A percentile compares a stretch with the other conserved stretches of the same genome.
phyloP scores from a whole-genome alignment of 2,888 invertebrate genomes.

The Euclidia mi region DNA sequence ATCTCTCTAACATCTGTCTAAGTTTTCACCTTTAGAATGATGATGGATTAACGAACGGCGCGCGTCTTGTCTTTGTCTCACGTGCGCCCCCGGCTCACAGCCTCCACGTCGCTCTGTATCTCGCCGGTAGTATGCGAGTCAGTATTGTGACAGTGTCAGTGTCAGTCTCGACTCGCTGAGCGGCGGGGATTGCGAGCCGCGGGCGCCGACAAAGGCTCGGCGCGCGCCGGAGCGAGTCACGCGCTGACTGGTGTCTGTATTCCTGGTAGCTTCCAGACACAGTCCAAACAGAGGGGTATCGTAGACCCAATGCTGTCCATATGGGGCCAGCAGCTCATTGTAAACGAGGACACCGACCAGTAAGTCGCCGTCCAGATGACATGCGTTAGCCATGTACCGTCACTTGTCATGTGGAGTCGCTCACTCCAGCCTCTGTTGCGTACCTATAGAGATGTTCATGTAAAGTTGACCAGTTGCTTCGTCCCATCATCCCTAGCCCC shows the following conservation, averaged over 20 bases:
- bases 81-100: slow-evolving; percentile 22
- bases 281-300: slow-evolving; percentile 98
- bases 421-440: slow-evolving; percentile 80
- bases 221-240: slow-evolving; percentile 52
- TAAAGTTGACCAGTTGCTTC: slow-evolving; percentile 67
- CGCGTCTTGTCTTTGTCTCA: slow-evolving; percentile 45
- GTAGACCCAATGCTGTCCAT: slow-evolving; percentile 99
- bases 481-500: slow-evolving; percentile 67
- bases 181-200: slow-evolving; percentile 22
- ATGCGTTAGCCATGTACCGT: slow-evolving; percentile 72
- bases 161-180: not conserved
- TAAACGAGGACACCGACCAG: slow-evolving; percentile 99
- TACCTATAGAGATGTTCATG: slow-evolving; percentile 76
- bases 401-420: slow-evolving; percentile 75
- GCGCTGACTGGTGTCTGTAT: slow-evolving; percentile 82
- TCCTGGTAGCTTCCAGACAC: slow-evolving; percentile 94
- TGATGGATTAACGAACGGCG: slow-evolving; percentile 47
- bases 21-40: slow-evolving; percentile 53
- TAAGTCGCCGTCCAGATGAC: slow-evolving; percentile 92
- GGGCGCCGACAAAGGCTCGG: slow-evolving; percentile 29
- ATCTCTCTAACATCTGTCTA: slow-evolving; percentile 55
- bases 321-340: slow-evolving; percentile 99
- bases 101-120: not conserved
- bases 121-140: too few relatives aligned
- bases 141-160: too few relatives aligned